A percentile compares a stretch with the other conserved stretches of the same genome.
These are phyloP conservation scores for Phenganax stokvisi DNA, from an alignment of 92 coral and sea anemone species.

Conservation along the genomic window DNA sequence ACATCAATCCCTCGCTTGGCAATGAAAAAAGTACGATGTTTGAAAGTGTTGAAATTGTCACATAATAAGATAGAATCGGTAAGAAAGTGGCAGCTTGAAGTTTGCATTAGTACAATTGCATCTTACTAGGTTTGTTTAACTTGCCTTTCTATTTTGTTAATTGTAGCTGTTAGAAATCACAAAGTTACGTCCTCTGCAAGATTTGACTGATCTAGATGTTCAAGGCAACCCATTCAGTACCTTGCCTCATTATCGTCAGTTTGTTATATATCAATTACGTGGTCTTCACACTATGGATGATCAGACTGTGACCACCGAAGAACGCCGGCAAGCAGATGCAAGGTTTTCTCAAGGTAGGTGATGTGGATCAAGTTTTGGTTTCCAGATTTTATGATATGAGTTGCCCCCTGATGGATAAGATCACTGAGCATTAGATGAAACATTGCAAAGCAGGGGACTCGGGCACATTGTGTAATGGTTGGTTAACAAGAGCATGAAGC, in stretches of 20 bases:
- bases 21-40: constrained; percentile 71
- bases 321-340: constrained; percentile 69
- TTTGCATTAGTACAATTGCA: not conserved
- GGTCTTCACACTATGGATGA: constrained; percentile 67
- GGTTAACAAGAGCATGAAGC: not conserved
- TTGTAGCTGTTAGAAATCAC: constrained; percentile 71
- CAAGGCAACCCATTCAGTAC: constrained; percentile 76
- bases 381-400: too few relatives aligned
- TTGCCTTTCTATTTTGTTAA: constrained; percentile 5
- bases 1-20: constrained; percentile 61
- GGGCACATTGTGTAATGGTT: not conserved
- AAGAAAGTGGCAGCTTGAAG: constrained; percentile 28
- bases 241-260: constrained; percentile 76
- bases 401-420: too few relatives aligned
- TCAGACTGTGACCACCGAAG: constrained; percentile 56
- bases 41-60: constrained; percentile 61
- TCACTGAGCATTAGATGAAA: not conserved
- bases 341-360: constrained; percentile 86
- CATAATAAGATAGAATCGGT: constrained; percentile 81
- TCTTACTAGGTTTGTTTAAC: not conserved
- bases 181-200: constrained; percentile 71
- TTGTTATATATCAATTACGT: constrained; percentile 81
- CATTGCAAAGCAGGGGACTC: not conserved
- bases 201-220: constrained; percentile 63
- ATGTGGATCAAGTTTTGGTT: too few relatives aligned